phyloP scores from a whole-genome alignment of 2,797 vertebrate species.

The Gymnodraco acuticeps region DNA sequence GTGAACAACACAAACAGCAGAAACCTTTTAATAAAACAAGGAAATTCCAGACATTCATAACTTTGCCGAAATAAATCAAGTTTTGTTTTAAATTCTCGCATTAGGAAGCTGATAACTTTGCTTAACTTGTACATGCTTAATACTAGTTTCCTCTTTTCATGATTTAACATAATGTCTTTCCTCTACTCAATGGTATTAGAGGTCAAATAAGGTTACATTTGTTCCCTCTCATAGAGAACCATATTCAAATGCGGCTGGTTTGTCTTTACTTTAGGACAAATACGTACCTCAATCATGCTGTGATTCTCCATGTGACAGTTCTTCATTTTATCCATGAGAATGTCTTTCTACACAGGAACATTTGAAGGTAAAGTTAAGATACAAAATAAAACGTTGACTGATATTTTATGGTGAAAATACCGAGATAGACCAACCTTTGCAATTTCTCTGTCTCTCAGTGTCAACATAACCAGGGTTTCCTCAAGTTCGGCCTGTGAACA shows the following conservation, averaged over 20 bases:
- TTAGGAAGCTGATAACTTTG: not conserved
- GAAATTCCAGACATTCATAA: not conserved
- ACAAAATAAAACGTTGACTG: not conserved
- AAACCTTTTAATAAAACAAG: not conserved
- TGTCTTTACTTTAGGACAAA: not conserved
- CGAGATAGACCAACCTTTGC: slow-evolving; percentile 70
- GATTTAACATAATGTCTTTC: not conserved
- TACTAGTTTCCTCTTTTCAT: slow-evolving; percentile 3
- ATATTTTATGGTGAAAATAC: not conserved
- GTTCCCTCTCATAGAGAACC: not conserved
- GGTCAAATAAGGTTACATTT: not conserved
- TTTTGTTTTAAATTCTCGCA: not conserved
- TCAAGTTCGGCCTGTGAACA: slow-evolving; percentile 78
- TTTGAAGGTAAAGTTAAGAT: not conserved
- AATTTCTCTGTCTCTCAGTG: slow-evolving; percentile 80
- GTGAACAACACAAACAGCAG: not conserved
- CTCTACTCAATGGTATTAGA: not conserved
- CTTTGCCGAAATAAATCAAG: not conserved
- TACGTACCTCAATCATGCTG: slow-evolving; percentile 82
- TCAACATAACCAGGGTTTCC: slow-evolving; percentile 72
- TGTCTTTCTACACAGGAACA: slow-evolving; percentile 73
- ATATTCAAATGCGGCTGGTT: not conserved
- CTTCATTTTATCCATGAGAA: slow-evolving; percentile 82
- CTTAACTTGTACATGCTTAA: not conserved
- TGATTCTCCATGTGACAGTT: slow-evolving; percentile 80